A percentile compares a stretch with the other conserved stretches of the same genome.
phyloP scores from a whole-genome alignment of 2,888 invertebrate genomes.

The Holacanthella duospinosa region DNA sequence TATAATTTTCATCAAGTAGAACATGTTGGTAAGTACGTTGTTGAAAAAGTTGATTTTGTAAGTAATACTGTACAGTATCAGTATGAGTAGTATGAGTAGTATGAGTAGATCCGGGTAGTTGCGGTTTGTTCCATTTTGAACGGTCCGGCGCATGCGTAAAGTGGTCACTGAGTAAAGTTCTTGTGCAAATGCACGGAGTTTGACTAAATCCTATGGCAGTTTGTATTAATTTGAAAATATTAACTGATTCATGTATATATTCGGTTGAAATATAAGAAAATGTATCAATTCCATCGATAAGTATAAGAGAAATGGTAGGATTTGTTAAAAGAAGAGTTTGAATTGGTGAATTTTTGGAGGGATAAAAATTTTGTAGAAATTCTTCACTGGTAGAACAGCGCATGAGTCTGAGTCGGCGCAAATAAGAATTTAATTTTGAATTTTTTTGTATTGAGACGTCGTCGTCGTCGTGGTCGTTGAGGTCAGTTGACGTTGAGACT shows the following conservation, averaged over 20 bases:
- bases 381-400: slow-evolving; percentile 23
- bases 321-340: slow-evolving; percentile 16
- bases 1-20: neutral
- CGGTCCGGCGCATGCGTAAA: no score
- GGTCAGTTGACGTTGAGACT: neutral
- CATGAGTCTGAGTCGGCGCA: slow-evolving; percentile 20
- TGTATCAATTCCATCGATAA: slow-evolving; percentile 25
- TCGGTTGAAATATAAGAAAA: neutral
- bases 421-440: slow-evolving; percentile 11
- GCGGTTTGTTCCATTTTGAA: no score
- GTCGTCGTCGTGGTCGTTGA: no score
- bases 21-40: no score
- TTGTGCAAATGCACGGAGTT: no score
- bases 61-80: no score
- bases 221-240: neutral
- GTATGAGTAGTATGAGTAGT: no score
- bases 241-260: neutral
- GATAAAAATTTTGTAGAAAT: slow-evolving; percentile 22
- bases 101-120: no score
- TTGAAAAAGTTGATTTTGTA: no score
- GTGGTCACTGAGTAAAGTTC: no score
- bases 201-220: neutral
- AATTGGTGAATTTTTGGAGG: slow-evolving; percentile 13
- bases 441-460: neutral
- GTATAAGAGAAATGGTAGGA: slow-evolving; percentile 17